These are phyloP conservation scores for Papilio polytes DNA, from an alignment of 1,140 invertebrate genomes.

Conservation along the genomic window DNA sequence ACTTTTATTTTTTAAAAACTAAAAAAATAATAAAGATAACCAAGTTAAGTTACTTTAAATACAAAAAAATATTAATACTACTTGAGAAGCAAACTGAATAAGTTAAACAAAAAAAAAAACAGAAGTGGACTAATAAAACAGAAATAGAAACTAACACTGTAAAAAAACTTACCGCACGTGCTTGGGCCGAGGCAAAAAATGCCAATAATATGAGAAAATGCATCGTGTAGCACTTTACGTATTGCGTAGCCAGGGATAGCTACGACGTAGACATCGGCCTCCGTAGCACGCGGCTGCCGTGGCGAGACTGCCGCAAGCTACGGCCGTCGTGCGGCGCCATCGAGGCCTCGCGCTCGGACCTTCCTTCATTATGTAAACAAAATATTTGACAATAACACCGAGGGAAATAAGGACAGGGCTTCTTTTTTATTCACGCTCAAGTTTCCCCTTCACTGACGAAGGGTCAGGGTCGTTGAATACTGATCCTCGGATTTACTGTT, in stretches of 20 bases:
- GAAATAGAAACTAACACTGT: constrained; percentile 18
- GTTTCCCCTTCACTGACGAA: constrained; percentile 46
- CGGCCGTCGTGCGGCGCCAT: constrained; percentile 60
- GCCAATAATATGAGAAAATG: constrained; percentile 70
- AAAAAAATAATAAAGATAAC: constrained; percentile 30
- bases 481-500: constrained; percentile 36
- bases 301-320: constrained; percentile 75
- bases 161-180: constrained; percentile 75
- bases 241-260: constrained; percentile 49
- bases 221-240: constrained; percentile 69
- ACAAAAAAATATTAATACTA: neutral
- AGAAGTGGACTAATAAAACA: neutral
- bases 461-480: constrained; percentile 49
- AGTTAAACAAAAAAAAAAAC: neutral
- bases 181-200: constrained; percentile 73
- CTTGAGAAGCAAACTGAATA: neutral
- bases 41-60: neutral
- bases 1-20: neutral
- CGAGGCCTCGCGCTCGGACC: constrained; percentile 55
- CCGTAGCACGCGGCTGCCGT: constrained; percentile 59
- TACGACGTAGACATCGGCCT: constrained; percentile 53
- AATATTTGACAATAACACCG: constrained; percentile 72
- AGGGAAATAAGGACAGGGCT: constrained; percentile 59
- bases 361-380: constrained; percentile 76
- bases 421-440: constrained; percentile 54